These are phyloP conservation scores for Ictalurus punctatus DNA, from an alignment of 2,113 vertebrate genomes.

Conservation along the genomic window DNA sequence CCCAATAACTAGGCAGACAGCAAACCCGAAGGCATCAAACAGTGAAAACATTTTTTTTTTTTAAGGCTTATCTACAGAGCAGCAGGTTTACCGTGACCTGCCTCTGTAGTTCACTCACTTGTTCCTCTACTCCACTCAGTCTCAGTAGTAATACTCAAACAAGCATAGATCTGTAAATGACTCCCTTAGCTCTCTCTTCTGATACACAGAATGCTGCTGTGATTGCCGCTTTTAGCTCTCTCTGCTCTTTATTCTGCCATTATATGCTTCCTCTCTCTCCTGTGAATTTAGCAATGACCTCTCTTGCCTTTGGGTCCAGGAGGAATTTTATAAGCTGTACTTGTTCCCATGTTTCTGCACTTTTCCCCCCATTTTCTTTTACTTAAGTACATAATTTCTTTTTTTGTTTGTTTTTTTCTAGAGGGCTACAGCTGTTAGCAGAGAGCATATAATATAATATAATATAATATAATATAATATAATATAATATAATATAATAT, in stretches of 20 bases:
- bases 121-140: background rate
- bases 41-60: constrained; percentile 62
- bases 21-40: constrained; percentile 69
- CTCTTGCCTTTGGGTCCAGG: background rate
- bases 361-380: background rate
- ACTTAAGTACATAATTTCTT: too few species aligned
- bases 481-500: too few species aligned
- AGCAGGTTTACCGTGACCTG: background rate
- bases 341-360: background rate
- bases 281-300: constrained; percentile 27
- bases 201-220: constrained; percentile 7
- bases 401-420: background rate
- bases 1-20: constrained; percentile 71
- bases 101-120: background rate
- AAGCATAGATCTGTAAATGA: constrained; percentile 28
- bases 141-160: constrained; percentile 21
- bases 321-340: constrained; percentile 8
- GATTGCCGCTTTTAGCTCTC: constrained; percentile 15
- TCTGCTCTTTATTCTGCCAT: constrained; percentile 8
- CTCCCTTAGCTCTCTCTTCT: constrained; percentile 12
- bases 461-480: too few species aligned
- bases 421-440: background rate
- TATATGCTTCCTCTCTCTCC: constrained; percentile 16
- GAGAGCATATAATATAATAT: too few species aligned
- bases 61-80: background rate